Base-by-base conservation (phyloP, 2,113 vertebrate species). In the Proterorhinus semilunaris region DNA sequence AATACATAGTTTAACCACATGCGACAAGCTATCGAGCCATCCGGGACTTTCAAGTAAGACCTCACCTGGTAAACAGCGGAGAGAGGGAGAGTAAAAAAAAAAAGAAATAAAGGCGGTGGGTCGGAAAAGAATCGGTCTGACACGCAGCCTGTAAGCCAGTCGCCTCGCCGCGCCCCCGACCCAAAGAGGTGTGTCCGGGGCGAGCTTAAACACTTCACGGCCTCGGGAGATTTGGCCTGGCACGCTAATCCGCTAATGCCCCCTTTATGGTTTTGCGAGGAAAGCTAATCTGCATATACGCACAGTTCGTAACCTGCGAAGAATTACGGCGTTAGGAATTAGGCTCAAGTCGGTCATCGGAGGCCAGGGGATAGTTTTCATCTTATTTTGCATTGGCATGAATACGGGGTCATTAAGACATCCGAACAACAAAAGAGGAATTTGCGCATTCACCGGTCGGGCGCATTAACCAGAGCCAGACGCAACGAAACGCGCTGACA, bases 1-100 rank as follows among this genome's bases (percentile, higher is more conserved):
- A 51, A 62, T 51, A 53, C 61, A 36, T 5, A n/a, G 66, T 79
- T 74, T 81, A 86, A 87, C 84, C 84, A 75, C 55, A 72, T 75
- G 44, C 78, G 85, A 87, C 59, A 9, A 65, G 48, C 8, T 47
- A 62, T 71, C 66, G 43, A 2, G 8, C 72, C 42, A 45, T 45
- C 65, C 61, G 65, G 17, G 66, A 84, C 75, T 27, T 83, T 74
- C 47, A 67, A 72, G 62, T 66, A 55, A 73, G 67, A 52, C 69
- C 72, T 81, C 80, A 87, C 75, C 79, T 82, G 77, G 67, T 62
- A 69, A 76, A 80, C 68, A n/a, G 7, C 10, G 61, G 54, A 21
- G 61, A 75, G 8, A 1, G 27, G 4, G 27, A 36, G 27, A 36
- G n/a, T n/a, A n/a, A n/a, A n/a, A n/a, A n/a, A n/a, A 5, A 4